These are phyloP conservation scores for Aplodontia rufa DNA, from an alignment of 2,113 vertebrate genomes.

Conservation along the genomic window DNA sequence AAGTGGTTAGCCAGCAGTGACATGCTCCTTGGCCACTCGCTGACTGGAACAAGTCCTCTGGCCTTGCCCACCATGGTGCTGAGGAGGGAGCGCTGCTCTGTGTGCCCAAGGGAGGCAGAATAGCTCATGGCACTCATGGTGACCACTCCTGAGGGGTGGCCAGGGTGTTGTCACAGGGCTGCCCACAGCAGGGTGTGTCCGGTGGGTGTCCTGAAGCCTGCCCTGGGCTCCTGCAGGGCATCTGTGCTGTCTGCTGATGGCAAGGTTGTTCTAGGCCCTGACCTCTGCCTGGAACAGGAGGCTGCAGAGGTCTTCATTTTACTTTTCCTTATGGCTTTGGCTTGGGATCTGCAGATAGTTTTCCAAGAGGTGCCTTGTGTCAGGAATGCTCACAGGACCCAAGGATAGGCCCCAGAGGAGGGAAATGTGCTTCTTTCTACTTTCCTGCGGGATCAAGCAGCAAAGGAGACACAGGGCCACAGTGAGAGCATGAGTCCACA, in stretches of 20 bases:
- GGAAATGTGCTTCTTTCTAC: background rate
- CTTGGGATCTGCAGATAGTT: background rate
- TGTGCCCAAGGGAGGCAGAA: background rate
- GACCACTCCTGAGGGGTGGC: rapidly evolving
- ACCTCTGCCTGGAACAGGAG: background rate
- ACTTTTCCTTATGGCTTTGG: background rate
- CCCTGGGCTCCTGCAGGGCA: background rate
- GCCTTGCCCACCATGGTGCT: background rate
- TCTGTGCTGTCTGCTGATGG: background rate
- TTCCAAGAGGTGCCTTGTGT: background rate
- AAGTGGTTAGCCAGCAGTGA: background rate
- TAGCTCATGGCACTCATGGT: background rate
- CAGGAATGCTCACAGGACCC: background rate
- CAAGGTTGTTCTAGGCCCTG: background rate
- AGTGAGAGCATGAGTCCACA: background rate
- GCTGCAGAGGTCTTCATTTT: background rate
- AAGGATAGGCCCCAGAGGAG: background rate
- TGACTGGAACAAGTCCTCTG: background rate
- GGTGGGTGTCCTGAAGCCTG: background rate
- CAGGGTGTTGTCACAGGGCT: background rate
- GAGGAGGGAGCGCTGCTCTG: background rate
- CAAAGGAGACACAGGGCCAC: background rate
- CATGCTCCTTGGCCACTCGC: background rate
- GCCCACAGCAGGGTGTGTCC: background rate
- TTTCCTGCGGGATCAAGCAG: background rate